Evolutionary conservation across 1,140 invertebrate species (phyloP).

Genomic region (Tetramorium alpestre): DNA sequence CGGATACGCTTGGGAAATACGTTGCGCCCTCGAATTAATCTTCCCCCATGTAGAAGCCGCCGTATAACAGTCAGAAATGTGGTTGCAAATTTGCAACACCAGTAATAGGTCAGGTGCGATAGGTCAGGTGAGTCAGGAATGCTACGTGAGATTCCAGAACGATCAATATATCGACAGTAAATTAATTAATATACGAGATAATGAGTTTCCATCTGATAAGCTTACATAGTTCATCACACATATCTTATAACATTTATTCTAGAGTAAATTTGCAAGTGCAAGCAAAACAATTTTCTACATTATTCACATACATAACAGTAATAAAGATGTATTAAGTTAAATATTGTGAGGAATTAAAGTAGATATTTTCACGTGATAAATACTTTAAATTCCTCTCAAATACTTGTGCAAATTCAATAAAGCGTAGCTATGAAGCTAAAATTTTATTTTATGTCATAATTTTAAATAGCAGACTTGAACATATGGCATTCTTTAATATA

Average conservation of each 20-base stretch:
- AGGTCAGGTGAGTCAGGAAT: conserved; percentile 21
- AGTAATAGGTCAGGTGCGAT: not conserved
- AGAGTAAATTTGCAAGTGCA: not conserved
- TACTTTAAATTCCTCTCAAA: not conserved
- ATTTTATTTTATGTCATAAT: not conserved
- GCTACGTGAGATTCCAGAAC: conserved; percentile 37
- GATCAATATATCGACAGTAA: conserved; percentile 37
- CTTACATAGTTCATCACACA: not conserved
- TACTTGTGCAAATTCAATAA: not conserved
- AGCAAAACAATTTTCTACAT: not conserved
- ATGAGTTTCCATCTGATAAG: conserved; percentile 6
- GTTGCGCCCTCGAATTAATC: conserved; percentile 50
- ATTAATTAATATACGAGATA: conserved; percentile 49
- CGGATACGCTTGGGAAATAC: conserved; percentile 65
- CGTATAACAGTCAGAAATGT: conserved; percentile 24
- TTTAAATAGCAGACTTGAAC: not conserved
- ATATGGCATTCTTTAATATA: not conserved
- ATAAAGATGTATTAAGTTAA: not conserved
- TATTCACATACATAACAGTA: not conserved
- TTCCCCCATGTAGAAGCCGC: not conserved
- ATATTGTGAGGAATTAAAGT: not conserved
- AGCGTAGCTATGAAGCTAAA: not conserved
- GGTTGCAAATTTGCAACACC: conserved; percentile 60
- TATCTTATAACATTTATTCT: not conserved
- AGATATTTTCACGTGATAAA: not conserved